A percentile compares a stretch with the other conserved stretches of the same genome.
Evolutionary conservation across 2,113 vertebrate species (phyloP).

Genomic region (Xiphophorus hellerii): DNA sequence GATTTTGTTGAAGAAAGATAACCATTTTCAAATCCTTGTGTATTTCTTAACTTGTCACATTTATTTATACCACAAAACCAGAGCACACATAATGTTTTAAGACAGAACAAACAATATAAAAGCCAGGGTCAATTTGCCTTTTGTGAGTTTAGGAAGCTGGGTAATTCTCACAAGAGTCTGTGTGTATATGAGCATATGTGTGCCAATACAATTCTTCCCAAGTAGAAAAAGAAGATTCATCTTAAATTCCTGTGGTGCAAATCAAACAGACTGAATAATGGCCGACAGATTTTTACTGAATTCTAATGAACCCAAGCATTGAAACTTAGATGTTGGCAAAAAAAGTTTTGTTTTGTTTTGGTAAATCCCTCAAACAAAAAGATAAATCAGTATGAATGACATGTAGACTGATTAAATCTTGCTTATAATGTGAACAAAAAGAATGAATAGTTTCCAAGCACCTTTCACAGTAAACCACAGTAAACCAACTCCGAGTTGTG

Average conservation of each 20-base stretch:
- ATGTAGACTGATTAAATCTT: slow-evolving; percentile 3
- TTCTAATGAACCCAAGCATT: slow-evolving; percentile 33
- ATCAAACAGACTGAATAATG: slow-evolving; percentile 67
- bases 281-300: slow-evolving; percentile 39
- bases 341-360: slow-evolving; percentile 7
- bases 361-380: slow-evolving; percentile 31
- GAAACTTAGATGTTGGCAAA: slow-evolving; percentile 35
- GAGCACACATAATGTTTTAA: slow-evolving; percentile 23
- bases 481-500: slow-evolving; percentile 39
- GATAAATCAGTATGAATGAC: slow-evolving; percentile 44
- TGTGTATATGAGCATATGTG: slow-evolving; percentile 3
- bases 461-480: slow-evolving; percentile 9
- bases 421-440: slow-evolving; percentile 26
- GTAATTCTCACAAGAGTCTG: slow-evolving; percentile 16
- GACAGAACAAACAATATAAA: slow-evolving; percentile 19
- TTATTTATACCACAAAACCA: slow-evolving; percentile 39
- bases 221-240: slow-evolving; percentile 41
- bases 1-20: slow-evolving; percentile 25
- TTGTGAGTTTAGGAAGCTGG: slow-evolving; percentile 29
- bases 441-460: slow-evolving; percentile 37
- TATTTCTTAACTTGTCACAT: slow-evolving; percentile 28
- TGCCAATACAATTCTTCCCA: slow-evolving; percentile 46
- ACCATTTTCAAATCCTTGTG: slow-evolving; percentile 12
- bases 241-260: slow-evolving; percentile 53
- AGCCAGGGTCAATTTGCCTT: slow-evolving; percentile 24